Evolutionary conservation across 2,113 vertebrate species (phyloP), one percentile per base, ranked within the genome.

Genomic region (Daphoenositta chrysoptera): DNA sequence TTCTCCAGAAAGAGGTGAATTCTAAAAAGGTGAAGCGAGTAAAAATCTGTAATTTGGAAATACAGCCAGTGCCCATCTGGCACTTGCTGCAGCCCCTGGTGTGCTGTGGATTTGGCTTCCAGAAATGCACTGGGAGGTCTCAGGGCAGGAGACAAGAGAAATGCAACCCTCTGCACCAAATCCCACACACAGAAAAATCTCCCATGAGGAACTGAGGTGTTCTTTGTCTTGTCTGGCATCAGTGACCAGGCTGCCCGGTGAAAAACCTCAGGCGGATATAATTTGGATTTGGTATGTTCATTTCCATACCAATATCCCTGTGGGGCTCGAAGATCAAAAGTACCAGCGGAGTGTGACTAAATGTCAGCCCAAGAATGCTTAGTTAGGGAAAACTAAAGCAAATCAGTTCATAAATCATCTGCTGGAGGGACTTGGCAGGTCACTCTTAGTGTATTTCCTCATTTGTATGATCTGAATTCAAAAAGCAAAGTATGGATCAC

Each of bases 361-460:
- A 90, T 95, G 88, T 94, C 93, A 95, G 90, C 51, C 50, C 92
- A 93, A 58, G 94, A 96, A 94, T 86, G 93, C 95, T 96, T 97
- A 94, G 79, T 90, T 95, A 93, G 92, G 94, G 90, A 96, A 97
- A 97, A 94, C 85, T 96, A 88, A 93, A 93, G 93, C 85, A 94
- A 96, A 96, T 96, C 96, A 96, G 88, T 96, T 96, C 95, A 97
- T 97, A 96, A 96, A 97, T 97, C 93, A 96, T 96, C 75, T 86
- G 76, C 90, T 78, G 93, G 91, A 94, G 44, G 85, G 71, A 73
- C 93, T 92, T 97, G 96, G 92, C 96, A 96, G 96, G 95, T 95
- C 92, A 93, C 83, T 96, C 60, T n/a, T 58, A 83, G 92, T 85
- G 79, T 88, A 91, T 96, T 96, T 96, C 90, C 91, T 91, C 89